phyloP scores from a whole-genome alignment of 2,113 vertebrate species.

The Eptesicus fuscus region DNA sequence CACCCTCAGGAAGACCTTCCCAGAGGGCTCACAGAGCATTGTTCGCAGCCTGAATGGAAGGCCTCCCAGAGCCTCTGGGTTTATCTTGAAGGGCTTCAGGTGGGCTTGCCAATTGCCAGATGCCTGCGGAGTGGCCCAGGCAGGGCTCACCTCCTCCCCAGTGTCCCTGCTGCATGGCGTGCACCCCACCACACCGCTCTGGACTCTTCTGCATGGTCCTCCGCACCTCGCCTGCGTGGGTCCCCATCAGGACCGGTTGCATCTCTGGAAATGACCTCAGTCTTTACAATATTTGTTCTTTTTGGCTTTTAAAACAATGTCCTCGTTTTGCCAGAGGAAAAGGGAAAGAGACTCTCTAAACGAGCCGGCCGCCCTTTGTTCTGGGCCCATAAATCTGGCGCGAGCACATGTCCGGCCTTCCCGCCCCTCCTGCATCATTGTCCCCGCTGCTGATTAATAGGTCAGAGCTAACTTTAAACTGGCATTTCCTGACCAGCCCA shows the following conservation, averaged over 20 bases:
- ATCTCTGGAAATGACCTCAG: constrained; percentile 79
- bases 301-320: constrained; percentile 79
- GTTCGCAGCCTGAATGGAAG: neutral
- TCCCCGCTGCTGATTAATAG: constrained; percentile 80
- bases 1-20: neutral
- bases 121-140: neutral
- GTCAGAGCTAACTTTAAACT: constrained; percentile 80
- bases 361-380: constrained; percentile 78
- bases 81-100: neutral
- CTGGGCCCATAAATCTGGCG: constrained; percentile 78
- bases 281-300: constrained; percentile 64
- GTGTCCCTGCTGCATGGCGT: rapidly evolving
- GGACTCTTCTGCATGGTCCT: neutral
- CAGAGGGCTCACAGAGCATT: neutral
- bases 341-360: constrained; percentile 80
- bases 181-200: rapidly evolving
- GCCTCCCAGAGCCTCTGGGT: neutral
- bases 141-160: neutral
- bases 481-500: constrained; percentile 76
- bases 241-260: constrained; percentile 49
- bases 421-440: constrained; percentile 79
- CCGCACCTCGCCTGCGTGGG: neutral
- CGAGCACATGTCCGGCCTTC: constrained; percentile 79
- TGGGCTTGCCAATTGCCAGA: neutral
- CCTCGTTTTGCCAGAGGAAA: constrained; percentile 78